Evolutionary conservation across 2,113 vertebrate genomes (phyloP).

Genomic region (Columba livia): DNA sequence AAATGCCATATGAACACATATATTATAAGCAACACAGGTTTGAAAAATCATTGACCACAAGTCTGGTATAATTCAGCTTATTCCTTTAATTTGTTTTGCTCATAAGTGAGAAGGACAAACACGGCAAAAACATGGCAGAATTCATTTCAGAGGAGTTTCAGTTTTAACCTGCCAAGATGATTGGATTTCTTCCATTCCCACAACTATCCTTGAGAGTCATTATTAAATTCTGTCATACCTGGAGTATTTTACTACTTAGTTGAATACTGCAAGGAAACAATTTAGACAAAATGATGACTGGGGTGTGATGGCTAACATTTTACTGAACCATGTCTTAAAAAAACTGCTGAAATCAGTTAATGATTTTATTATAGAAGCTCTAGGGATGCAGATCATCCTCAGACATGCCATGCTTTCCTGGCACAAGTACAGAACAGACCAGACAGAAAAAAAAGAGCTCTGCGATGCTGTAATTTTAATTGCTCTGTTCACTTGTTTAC

Average conservation of each 20-base stretch:
- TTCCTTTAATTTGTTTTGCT: too few relatives aligned
- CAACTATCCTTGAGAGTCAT: background rate
- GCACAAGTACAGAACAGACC: background rate
- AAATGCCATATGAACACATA: background rate
- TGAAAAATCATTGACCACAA: background rate
- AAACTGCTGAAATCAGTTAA: background rate
- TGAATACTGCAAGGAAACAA: background rate
- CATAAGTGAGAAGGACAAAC: background rate
- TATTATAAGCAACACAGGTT: background rate
- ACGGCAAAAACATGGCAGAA: background rate
- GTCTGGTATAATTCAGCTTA: background rate
- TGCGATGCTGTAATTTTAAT: background rate
- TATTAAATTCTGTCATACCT: background rate
- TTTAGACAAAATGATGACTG: background rate
- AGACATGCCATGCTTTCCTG: background rate
- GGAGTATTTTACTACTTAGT: background rate
- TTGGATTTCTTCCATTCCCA: background rate
- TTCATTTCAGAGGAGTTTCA: background rate
- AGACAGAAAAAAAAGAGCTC: background rate
- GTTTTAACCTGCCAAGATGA: background rate
- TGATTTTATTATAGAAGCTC: background rate
- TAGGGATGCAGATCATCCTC: background rate
- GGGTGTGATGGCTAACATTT: background rate
- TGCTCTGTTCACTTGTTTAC: background rate
- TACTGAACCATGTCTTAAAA: background rate